Conservation (phyloP, 23 tunicate species). For the Trididemnum nubilum region DNA sequence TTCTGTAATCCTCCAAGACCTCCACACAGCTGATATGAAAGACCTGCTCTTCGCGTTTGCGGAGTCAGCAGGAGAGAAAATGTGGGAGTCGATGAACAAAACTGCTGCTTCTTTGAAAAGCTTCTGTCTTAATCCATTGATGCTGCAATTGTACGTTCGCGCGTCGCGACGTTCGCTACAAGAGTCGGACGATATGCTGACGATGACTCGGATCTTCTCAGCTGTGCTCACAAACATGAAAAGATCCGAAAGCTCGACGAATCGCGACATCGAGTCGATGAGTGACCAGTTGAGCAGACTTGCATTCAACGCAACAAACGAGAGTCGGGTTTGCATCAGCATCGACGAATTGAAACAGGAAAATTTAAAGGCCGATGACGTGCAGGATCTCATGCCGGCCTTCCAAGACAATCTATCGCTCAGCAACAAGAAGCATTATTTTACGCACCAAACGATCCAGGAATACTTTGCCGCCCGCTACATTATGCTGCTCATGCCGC, state of each 20-base stretch:
- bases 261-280: slow-evolving; percentile 3
- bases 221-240: slow-evolving; percentile 10
- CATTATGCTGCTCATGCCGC: slow-evolving; percentile 10
- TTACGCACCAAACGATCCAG: slow-evolving; percentile 30
- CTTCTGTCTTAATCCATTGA: slow-evolving; percentile 30
- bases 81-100: slow-evolving; percentile 13
- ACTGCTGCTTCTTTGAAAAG: background rate
- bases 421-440: background rate
- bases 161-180: background rate
- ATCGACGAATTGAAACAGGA: background rate
- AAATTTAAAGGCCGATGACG: background rate
- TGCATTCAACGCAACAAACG: slow-evolving; percentile 8
- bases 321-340: background rate
- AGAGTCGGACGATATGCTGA: background rate
- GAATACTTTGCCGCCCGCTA: slow-evolving; percentile 44
- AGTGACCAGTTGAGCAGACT: slow-evolving; percentile 11
- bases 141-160: slow-evolving; percentile 18
- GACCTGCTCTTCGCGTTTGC: slow-evolving; percentile 10
- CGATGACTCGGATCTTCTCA: slow-evolving; percentile 14
- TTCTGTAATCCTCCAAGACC: slow-evolving; percentile 7
- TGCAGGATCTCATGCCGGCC: slow-evolving; percentile 14
- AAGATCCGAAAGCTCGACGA: background rate
- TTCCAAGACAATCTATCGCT: background rate
- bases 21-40: slow-evolving; percentile 2
- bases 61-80: background rate